Evolutionary conservation across 2,888 invertebrate genomes (phyloP).

Genomic region (Ectemnius continuus): DNA sequence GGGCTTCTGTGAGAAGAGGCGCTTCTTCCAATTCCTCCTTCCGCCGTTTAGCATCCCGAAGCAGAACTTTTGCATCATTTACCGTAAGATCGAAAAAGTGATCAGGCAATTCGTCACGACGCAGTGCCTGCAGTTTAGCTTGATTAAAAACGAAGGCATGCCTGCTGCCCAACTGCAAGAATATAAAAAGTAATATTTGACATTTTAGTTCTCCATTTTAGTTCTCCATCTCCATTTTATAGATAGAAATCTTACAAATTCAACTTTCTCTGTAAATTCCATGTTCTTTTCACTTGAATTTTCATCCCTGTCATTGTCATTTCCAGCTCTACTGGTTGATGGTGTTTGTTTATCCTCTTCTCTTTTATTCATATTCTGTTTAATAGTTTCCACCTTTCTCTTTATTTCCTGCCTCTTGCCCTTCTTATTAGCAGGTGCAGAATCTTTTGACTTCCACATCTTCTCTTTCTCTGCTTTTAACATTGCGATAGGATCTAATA

Average conservation of each 20-base stretch:
- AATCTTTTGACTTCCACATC: neutral
- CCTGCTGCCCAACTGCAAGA: slow-evolving; percentile 84
- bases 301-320: neutral
- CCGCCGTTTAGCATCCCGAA: slow-evolving; percentile 85
- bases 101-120: slow-evolving; percentile 88
- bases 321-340: neutral
- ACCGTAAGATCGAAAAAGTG: slow-evolving; percentile 93
- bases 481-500: neutral
- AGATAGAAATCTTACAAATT: slow-evolving; percentile 60
- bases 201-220: too few relatives aligned
- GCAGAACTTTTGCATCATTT: slow-evolving; percentile 87
- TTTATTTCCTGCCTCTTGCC: neutral
- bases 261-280: slow-evolving; percentile 39
- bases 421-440: neutral
- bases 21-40: slow-evolving; percentile 84
- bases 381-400: neutral
- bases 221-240: neutral
- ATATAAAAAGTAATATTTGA: too few relatives aligned
- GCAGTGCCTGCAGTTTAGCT: slow-evolving; percentile 79
- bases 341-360: slow-evolving; percentile 1
- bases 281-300: neutral
- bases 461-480: slow-evolving; percentile 2
- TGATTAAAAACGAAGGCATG: slow-evolving; percentile 87
- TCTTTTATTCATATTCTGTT: slow-evolving; percentile 1
- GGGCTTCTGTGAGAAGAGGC: slow-evolving; percentile 85